Base-by-base conservation (phyloP, 2,888 invertebrate species). In the Philopedon plagiatum region DNA sequence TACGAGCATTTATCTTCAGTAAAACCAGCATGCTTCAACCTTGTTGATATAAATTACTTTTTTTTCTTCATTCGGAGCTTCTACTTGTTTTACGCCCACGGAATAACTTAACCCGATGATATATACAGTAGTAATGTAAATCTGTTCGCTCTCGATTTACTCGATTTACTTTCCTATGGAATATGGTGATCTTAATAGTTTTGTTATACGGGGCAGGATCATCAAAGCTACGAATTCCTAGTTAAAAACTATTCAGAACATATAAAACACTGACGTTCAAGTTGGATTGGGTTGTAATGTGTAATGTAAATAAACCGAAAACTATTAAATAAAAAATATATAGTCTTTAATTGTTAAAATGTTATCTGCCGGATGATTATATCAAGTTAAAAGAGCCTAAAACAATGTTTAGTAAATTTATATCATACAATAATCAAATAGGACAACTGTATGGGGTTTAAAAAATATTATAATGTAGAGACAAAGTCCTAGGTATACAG, bases 51-150 rank as follows among this genome's bases (percentile, higher is more conserved):
- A 21, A 46, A 23, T 46, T 46, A 39, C 15, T 46, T 19, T 46
- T 21, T 21, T 46, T 34, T 34, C 11, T 34, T 34, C 11, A 9
- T 19, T 46, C 23, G 21, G n/a, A 2, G 9, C 46, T 46, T 46
- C 46, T 23, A 23, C 46, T 46, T 46, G 46, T 46, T 7, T 46
- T 46, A 9, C 58, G 76, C 60, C 73, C 76, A 67, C 66, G 71
- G n/a, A 77, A 77, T 15, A 72, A 66, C 18, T 75, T 73, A 41
- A 79, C 77, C 65, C 76, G 75, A 21, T 71, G 72, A 34, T 75
- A 73, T 41, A 71, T 44, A 46, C 39, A n/a, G 18, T 62, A 29
- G 29, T 62, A 26, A 62, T 46, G 23, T 11, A 46, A 62, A 37
- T 62, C 13, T 11, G 46, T 46, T 29, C 46, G 62, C 46, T 26